Base-by-base conservation (phyloP, 2,888 invertebrate species). In the Vanessa cardui region DNA sequence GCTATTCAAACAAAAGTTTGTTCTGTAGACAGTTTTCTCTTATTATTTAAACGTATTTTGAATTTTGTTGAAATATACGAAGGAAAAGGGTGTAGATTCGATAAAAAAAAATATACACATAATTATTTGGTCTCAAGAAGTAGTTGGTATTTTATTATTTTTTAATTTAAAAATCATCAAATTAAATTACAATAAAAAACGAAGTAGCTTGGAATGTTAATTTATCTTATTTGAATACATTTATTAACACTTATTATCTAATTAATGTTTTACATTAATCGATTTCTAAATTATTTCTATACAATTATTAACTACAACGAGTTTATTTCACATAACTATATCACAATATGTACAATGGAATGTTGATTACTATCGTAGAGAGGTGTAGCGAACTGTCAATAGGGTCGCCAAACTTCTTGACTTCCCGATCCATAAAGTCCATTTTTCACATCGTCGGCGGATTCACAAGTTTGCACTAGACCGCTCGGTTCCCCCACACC, bases 371-470 rank as follows among this genome's bases (percentile, higher is more conserved):
- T 49, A 49, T 80, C 74, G 69, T 67, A 67, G 60, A 46, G 66
- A 61, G 72, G 71, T 73, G 72, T 66, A 76, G 79, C 77, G 76
- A 76, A 80, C 75, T 81, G 88, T 95, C 94, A 96, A 92, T 96
- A 96, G 66, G 96, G 96, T 85, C 96, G 94, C 96, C 96, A 96
- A n/a, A 96, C 96, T 85, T 93, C 89, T 82, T 91, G 88, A 74
- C 77, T 89, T 58, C 80, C 81, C 69, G 82, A 85, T 61, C 83
- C 92, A 76, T 85, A 91, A 49, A 88, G 80, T 39, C 86, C 88
- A 64, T 90, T 90, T 77, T 94, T 93, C 26, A 89, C 94, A 72
- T 94, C 94, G 33, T 93, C 94, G 54, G 86, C 90, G 0, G 89
- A 88, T 68, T 94, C 93, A 68, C 93, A 94, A 46, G 87, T 89